Base-by-base conservation (phyloP, 2,888 invertebrate species). In the Amblyjoppa proteus region DNA sequence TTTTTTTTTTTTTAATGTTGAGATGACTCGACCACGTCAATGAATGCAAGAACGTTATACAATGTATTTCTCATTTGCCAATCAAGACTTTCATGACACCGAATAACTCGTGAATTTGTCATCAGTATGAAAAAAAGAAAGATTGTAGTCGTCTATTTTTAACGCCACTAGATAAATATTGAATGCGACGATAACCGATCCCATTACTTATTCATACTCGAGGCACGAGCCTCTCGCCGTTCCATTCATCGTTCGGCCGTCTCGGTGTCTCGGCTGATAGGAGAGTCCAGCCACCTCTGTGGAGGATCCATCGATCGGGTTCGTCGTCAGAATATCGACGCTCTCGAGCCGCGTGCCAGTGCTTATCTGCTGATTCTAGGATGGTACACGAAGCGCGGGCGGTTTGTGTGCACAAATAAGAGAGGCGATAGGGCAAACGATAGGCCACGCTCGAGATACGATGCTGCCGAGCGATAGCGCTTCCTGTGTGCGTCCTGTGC, bases 401-500 rank as follows among this genome's bases (percentile, higher is more conserved):
- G 85, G 79, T 41, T 83, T 76, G 76, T 85, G 75, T 83, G 73
- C 70, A n/a, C 66, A 64, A 74, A 77, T 69, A 70, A 78, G 69
- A 74, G 61, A 77, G 51, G 68, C 68, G 83, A 86, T 86, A 85
- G 71, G 68, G 71, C 56, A 84, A 71, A 79, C 82, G 85, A 85
- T 85, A 85, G 82, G 76, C 51, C 56, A 45, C 68, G 53, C 73
- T 64, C 41, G 80, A 87, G 89, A 89, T 90, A 90, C 80, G 74
- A 82, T 82, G 75, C 68, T 82, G 82, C 51, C 75, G 51, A 79
- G 82, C 76, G 85, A 85, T 85, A 87, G 77, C 85, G 87, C 88
- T 89, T 90, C 89, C 90, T 89, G 87, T 84, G 86, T 75, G 77
- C 74, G 75, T 82, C 70, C 75, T 79, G 78, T 56, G 28, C 51